Evolutionary conservation across 2,113 vertebrate genomes (phyloP).

Genomic region (Tragelaphus buxtoni): DNA sequence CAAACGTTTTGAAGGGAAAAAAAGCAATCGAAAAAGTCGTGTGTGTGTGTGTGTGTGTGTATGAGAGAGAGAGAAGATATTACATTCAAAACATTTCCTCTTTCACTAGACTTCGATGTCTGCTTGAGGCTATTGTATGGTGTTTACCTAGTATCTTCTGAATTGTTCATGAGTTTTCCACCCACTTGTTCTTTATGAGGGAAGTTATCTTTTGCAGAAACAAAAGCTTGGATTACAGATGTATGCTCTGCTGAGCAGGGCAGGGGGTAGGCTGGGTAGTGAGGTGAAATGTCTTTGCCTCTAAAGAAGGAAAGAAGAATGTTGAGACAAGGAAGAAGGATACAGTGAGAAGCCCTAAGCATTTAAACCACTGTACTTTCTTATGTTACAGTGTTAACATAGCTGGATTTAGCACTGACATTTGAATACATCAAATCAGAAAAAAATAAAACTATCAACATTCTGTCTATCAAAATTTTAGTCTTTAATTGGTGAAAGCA

Average conservation of each 20-base stretch:
- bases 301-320: not conserved
- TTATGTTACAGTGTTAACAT: not conserved
- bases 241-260: not conserved
- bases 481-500: not conserved
- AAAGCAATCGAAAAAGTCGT: not conserved
- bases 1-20: not conserved
- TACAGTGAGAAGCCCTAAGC: not conserved
- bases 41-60: not conserved
- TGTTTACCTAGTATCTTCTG: slow-evolving; percentile 15
- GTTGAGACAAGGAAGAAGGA: not conserved
- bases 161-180: not conserved
- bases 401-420: not conserved
- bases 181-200: not conserved
- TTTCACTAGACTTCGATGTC: not conserved
- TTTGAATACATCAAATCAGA: not conserved
- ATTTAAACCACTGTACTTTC: not conserved
- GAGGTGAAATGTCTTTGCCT: not conserved
- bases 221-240: not conserved
- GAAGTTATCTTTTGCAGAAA: not conserved
- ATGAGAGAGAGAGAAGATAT: not conserved
- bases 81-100: not conserved
- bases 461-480: not conserved
- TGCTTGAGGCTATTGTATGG: not conserved
- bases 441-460: not conserved
- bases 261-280: not conserved